phyloP scores from a whole-genome alignment of 2,888 invertebrate genomes.

The Mythimna lalbum region DNA sequence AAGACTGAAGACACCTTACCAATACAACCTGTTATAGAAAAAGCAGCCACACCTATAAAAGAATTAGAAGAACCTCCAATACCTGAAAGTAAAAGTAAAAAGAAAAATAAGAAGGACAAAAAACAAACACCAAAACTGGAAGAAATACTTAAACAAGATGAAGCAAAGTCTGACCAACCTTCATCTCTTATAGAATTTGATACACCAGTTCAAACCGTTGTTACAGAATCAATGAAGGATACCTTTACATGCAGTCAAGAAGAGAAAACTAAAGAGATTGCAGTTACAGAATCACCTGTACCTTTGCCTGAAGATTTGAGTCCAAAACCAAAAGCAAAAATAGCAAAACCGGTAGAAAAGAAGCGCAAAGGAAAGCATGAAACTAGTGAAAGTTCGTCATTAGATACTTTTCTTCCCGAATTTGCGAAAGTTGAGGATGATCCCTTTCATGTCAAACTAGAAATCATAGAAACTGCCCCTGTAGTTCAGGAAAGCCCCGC shows the following conservation, averaged over 20 bases:
- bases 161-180: constrained; percentile 20
- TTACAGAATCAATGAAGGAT: constrained; percentile 8
- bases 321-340: constrained; percentile 78
- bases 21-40: constrained; percentile 31
- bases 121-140: constrained; percentile 54
- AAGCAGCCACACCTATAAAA: constrained; percentile 3
- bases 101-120: constrained; percentile 70
- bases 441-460: constrained; percentile 9
- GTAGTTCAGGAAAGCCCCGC: neutral
- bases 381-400: constrained; percentile 10
- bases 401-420: constrained; percentile 30
- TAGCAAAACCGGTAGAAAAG: constrained; percentile 83
- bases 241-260: constrained; percentile 13
- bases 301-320: constrained; percentile 53
- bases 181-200: constrained; percentile 15
- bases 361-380: constrained; percentile 74
- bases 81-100: constrained; percentile 63
- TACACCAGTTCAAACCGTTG: neutral
- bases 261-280: constrained; percentile 27
- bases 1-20: constrained; percentile 9
- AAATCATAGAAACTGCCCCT: constrained; percentile 13
- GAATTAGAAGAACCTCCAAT: constrained; percentile 24
- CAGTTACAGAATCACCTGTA: constrained; percentile 17
- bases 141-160: constrained; percentile 28
- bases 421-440: constrained; percentile 22